Base-by-base conservation (phyloP, 1,140 invertebrate species). In the Drosophila hydei region DNA sequence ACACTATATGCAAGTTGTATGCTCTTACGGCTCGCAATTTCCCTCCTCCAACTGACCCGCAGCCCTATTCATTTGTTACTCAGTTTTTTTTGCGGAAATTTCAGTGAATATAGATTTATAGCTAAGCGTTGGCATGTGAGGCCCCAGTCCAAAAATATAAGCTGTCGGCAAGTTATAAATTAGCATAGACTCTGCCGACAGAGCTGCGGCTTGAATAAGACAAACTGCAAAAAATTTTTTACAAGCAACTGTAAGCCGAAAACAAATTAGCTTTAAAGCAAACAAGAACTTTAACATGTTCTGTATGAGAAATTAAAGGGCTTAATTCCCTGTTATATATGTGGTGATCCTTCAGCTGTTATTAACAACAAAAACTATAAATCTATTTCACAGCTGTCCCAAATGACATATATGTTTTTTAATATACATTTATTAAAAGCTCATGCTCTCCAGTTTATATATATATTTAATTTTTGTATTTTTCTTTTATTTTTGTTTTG, bases 101-200 rank as follows among this genome's bases (percentile, higher is more conserved):
- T 73, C 45, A 45, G 64, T 60, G 81, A 84, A 87, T 84, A 87
- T 84, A 73, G 81, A 84, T 87, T 87, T 84, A 84, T 84, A 71
- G 81, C 81, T 79, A 48, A 77, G 59, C 23, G 43, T 25, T 59
- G 36, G 58, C 47, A 43, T 48, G 61, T 56, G 48, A 45, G 38
- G 30, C 30, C 18, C 54, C 73, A 11, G 19, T 16, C 33, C 38
- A 48, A 65, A 52, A 21, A 40, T 42, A 55, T 36, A 50, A 40
- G 52, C 69, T 67, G 62, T 72, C 69, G 69, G 40, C 69, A 59
- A 59, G 69, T 65, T 72, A 72, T 72, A 72, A 72, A 72, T 72
- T 72, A 72, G 62, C 54, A 58, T 72, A 45, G 54, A 25, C 54
- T 70, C 59, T 27, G 50, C 14, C 25, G n/a, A 14, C 21, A 43